These are phyloP conservation scores for Brenthis ino DNA, from an alignment of 2,888 invertebrate species.

Conservation along the genomic window DNA sequence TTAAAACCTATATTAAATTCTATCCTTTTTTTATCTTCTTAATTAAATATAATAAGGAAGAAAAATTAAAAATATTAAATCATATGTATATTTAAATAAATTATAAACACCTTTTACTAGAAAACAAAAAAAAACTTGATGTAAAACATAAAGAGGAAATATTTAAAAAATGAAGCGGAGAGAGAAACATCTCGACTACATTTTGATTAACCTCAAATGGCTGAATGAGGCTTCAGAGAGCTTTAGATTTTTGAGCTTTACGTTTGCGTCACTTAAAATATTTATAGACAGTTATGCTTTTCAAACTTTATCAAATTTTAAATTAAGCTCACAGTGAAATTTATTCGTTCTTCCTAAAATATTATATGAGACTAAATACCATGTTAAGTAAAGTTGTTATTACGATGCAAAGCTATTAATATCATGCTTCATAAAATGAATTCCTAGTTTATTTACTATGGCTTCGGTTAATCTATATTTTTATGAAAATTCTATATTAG, in stretches of 20 bases:
- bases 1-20: no score
- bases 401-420: constrained; percentile 1
- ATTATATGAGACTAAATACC: constrained; percentile 8
- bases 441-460: neutral
- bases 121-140: constrained; percentile 1
- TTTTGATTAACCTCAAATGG: constrained; percentile 25
- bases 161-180: constrained; percentile 17
- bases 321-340: constrained; percentile 14
- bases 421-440: constrained; percentile 1
- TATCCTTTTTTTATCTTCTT: no score
- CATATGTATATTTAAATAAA: neutral
- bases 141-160: constrained; percentile 7
- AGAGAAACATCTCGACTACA: constrained; percentile 24
- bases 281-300: constrained; percentile 19
- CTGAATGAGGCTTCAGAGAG: constrained; percentile 27
- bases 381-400: constrained; percentile 9
- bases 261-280: constrained; percentile 27
- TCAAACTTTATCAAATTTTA: constrained; percentile 21
- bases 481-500: no score
- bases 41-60: no score
- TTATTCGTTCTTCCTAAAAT: constrained; percentile 20
- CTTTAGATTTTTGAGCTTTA: constrained; percentile 28
- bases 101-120: neutral
- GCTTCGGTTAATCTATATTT: no score
- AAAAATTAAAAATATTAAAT: no score